Base-by-base conservation (phyloP, 2,888 invertebrate species). In the Lycaena phlaeas region DNA sequence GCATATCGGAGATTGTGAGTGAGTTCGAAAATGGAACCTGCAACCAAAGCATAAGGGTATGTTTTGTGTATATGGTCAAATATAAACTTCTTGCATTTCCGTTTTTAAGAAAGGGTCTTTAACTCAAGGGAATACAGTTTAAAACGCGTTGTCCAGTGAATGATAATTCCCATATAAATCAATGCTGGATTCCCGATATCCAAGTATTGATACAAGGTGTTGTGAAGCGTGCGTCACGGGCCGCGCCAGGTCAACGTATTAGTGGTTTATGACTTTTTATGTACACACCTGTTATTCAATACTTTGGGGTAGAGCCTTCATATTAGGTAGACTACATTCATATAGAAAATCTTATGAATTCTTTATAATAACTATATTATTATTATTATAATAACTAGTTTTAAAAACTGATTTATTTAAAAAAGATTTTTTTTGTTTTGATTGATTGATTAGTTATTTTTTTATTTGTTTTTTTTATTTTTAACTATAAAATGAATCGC, bases 131-230 rank as follows among this genome's bases (percentile, higher is more conserved):
- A 0, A 30, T 42, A 46, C 22, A 26, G 36, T 14, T 25, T 9
- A 42, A 30, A 41, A 27, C 48, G 1, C 2, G 14, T 11, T 44
- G 30, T 0, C 0, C 4, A 2, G 4, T 27, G 14, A 1, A n/a
- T 27, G 41, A 47, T 54, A 64, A 61, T 65, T 66, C 70, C 68
- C 76, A 68, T 59, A 71, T 71, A 69, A 71, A 71, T 68, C 70
- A 71, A 65, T 61, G 57, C 26, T 53, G 51, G 57, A 63, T 63
- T 59, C 62, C 59, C 61, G 69, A 70, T 69, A 65, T 59, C 50
- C 48, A 44, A 50, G 56, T 65, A 64, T 69, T 65, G 69, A 69
- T 68, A 61, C 52, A 53, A 54, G 58, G 64, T 66, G 64, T 63
- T 62, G 59, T 60, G 57, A 48, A 59, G 52, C 46, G 43, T 53